Evolutionary conservation across 1,140 invertebrate species (phyloP).

Genomic region (Grapholita molesta): DNA sequence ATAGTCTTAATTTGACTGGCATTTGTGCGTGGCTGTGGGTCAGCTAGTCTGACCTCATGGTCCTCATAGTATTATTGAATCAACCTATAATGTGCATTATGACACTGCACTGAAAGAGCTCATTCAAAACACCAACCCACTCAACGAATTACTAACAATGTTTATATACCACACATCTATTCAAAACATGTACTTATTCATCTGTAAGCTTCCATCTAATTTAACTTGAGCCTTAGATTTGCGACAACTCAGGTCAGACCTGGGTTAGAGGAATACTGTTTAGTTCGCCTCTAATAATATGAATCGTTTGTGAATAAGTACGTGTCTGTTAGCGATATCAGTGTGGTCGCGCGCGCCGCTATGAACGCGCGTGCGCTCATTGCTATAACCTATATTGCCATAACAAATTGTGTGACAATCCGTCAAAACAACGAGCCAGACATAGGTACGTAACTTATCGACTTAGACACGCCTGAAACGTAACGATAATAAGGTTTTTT

Average conservation of each 20-base stretch:
- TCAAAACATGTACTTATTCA: neutral
- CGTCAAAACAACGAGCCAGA: neutral
- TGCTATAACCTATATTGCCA: neutral
- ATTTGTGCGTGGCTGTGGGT: too few species aligned
- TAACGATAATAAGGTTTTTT: neutral
- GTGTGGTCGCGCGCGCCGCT: neutral
- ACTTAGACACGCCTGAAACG: neutral
- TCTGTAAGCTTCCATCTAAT: neutral
- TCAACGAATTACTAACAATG: neutral
- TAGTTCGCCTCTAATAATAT: neutral
- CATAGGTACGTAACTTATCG: conserved; percentile 1
- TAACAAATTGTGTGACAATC: neutral
- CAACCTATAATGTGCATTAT: too few species aligned
- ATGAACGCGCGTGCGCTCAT: conserved; percentile 1
- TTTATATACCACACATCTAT: neutral
- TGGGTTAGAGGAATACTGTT: too few species aligned
- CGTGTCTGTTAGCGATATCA: neutral
- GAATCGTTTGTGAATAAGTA: neutral
- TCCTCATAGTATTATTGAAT: too few species aligned
- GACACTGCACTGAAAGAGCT: neutral
- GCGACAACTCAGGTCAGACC: neutral
- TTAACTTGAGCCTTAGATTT: neutral
- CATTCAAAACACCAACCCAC: neutral
- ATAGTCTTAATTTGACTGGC: too few species aligned
- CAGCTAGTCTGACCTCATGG: too few species aligned